Evolutionary conservation across 2,888 invertebrate genomes (phyloP), one percentile per base, ranked within the genome.

Genomic region (Chloromyia formosa): DNA sequence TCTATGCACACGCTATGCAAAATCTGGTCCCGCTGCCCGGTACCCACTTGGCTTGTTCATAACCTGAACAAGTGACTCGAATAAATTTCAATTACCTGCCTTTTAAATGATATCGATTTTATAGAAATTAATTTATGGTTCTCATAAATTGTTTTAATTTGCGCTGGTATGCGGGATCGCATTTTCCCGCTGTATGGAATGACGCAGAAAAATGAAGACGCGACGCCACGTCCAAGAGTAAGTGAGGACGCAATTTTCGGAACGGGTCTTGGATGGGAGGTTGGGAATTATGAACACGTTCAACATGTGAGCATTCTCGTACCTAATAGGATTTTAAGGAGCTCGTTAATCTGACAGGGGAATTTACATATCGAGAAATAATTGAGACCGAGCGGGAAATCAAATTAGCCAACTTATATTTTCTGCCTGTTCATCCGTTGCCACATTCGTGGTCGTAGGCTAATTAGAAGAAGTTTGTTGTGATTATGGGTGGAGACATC

Each of bases 61-160:
- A 4, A 35, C 27, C 3, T 35, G 27, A 7, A 35, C 27, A 35
- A 35, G 60, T 7, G 9, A 60, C 23, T 56, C n/a, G 56, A 42
- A 73, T 61, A 45, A 45, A 73, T 73, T 73, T 73, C 73, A 73
- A 73, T 73, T 73, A 73, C 73, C 66, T 66, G 66, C 49, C 61
- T 73, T 61, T 61, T 73, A 73, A 73, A 73, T 73, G 73, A 60
- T 60, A 61, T 73, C 73, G 73, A 73, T 73, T 73, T 61, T 73
- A 73, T 73, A 73, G 56, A 71, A 61, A 61, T 61, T 23, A 61
- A 73, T 73, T 73, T 73, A 73, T 73, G 73, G 61, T 45, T 20
- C 35, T 18, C 35, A 73, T 73, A 73, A 61, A 58, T 56, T 56
- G 71, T 42, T 71, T 71, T 56, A 71, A 71, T 71, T 58, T 56